Base-by-base conservation (phyloP, 2,888 invertebrate species). In the Amphipyra tragopoginis region DNA sequence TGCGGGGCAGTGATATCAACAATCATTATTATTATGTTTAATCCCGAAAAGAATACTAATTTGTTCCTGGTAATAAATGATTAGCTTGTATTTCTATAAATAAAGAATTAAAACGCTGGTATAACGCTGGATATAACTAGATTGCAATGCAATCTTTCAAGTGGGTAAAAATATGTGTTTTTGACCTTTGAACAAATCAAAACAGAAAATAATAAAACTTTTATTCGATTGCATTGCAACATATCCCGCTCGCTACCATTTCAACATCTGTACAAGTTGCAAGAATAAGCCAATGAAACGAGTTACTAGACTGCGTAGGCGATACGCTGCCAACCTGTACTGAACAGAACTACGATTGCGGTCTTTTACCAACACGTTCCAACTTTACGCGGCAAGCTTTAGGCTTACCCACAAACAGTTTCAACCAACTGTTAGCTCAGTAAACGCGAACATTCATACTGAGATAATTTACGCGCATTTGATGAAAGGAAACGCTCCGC, bases 291-390 rank as follows among this genome's bases (percentile, higher is more conserved):
- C 33, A 64, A 49, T 50, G 40, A 62, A 74, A 65, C 61, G 21
- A 61, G 77, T 65, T 55, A 21, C 33, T 29, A 29, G 29, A 29
- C 26, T 49, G 65, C 58, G 74, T 73, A 45, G 74, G 74, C 70
- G 71, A 56, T 49, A 26, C 34, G 36, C 57, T 60, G 52, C 40
- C 50, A 38, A 58, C 55, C 36, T 29, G 42, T n/a, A 55, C n/a
- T 54, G 33, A 59, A 57, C 59, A 48, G 64, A 58, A 54, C 61
- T 54, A 48, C 38, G 65, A 75, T 72, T 69, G 75, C 75, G 43
- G 77, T 70, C 74, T 63, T 21, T 38, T 42, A 53, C 59, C 55
- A 59, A 77, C 74, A 56, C 57, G 66, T 60, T 58, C 5, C 64
- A 13, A 50, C 50, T 48, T 40, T 40, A 62, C 52, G 39, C 39